Conservation (phyloP, 2,797 vertebrate species). For the Sebastes oblongus region DNA sequence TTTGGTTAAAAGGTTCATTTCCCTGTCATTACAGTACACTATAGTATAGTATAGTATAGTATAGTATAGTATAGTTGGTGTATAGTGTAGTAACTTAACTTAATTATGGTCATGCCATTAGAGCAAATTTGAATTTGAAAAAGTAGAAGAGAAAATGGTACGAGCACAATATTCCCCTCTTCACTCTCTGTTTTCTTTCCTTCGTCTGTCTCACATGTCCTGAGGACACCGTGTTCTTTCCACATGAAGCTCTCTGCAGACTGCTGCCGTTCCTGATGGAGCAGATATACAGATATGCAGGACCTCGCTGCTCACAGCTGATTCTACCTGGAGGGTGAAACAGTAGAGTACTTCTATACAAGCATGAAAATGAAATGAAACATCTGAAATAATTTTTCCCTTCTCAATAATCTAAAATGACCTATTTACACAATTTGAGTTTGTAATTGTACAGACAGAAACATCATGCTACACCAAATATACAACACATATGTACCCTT, state of each 20-base stretch:
- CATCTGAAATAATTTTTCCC: not conserved
- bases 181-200: not conserved
- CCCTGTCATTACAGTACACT: not conserved
- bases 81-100: not conserved
- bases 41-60: too few relatives aligned
- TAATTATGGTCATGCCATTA: not conserved
- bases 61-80: too few relatives aligned
- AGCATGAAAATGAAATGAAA: not conserved
- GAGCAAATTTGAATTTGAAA: not conserved
- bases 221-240: constrained; percentile 44
- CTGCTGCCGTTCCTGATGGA: not conserved
- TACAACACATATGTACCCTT: not conserved
- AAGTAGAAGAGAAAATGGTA: not conserved
- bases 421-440: not conserved
- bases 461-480: not conserved
- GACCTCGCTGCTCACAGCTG: not conserved
- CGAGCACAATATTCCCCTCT: not conserved
- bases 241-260: not conserved
- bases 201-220: not conserved
- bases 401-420: not conserved
- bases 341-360: not conserved
- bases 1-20: not conserved
- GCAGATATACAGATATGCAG: constrained; percentile 5
- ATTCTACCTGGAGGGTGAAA: not conserved
- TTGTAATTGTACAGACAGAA: not conserved